A percentile compares a stretch with the other conserved stretches of the same genome.
phyloP scores from a whole-genome alignment of 1,140 invertebrate species.

The Halotydeus destructor region DNA sequence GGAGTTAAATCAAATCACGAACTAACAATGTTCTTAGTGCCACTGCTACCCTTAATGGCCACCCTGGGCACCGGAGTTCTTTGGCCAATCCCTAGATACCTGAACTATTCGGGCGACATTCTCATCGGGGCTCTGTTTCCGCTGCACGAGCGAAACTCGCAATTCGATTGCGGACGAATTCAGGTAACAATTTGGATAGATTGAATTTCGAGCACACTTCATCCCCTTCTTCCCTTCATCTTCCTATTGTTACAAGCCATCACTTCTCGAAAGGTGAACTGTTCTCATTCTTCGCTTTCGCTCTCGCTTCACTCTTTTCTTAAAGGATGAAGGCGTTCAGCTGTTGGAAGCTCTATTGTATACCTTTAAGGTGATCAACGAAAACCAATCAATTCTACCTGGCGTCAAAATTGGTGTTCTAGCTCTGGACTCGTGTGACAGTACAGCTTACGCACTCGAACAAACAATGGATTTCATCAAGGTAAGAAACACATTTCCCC shows the following conservation, averaged over 20 bases:
- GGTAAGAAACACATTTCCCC: slow-evolving; percentile 50
- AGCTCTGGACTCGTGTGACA: slow-evolving; percentile 82
- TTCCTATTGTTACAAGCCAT: background rate
- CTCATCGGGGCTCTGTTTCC: slow-evolving; percentile 33
- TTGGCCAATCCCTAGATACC: slow-evolving; percentile 17
- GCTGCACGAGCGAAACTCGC: slow-evolving; percentile 27
- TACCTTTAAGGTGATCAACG: slow-evolving; percentile 32
- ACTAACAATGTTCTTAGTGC: slow-evolving; percentile 2
- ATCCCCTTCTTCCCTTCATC: no score
- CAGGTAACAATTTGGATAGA: slow-evolving; percentile 27
- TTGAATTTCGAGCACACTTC: no score
- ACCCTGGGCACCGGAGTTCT: slow-evolving; percentile 4
- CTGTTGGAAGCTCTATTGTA: slow-evolving; percentile 34
- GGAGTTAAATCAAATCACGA: no score
- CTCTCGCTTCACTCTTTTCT: slow-evolving; percentile 11
- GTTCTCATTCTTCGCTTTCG: slow-evolving; percentile 4
- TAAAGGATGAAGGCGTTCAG: slow-evolving; percentile 39
- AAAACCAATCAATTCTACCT: slow-evolving; percentile 26
- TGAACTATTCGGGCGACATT: slow-evolving; percentile 30
- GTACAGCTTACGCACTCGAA: slow-evolving; percentile 81
- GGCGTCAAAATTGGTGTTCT: slow-evolving; percentile 29
- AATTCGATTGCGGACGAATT: slow-evolving; percentile 26
- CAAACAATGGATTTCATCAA: slow-evolving; percentile 93
- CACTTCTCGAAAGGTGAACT: background rate
- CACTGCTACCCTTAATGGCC: background rate